phyloP scores from a whole-genome alignment of 2,888 invertebrate genomes.

The Deilephila porcellus region DNA sequence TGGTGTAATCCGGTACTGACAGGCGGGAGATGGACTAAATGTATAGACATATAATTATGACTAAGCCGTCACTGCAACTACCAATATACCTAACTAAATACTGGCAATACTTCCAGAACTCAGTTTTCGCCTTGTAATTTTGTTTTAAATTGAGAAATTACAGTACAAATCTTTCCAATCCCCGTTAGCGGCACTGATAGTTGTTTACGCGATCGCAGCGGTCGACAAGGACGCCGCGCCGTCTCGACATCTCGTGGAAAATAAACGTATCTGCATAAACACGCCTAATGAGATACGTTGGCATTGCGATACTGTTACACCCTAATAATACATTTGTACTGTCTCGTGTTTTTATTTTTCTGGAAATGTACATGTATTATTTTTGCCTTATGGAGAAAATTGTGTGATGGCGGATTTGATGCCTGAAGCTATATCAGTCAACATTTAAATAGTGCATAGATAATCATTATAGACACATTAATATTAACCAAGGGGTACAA shows the following conservation, averaged over 20 bases:
- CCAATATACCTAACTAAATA: neutral
- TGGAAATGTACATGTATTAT: neutral
- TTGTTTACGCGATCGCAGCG: constrained; percentile 10
- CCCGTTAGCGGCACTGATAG: neutral
- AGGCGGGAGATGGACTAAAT: too few species aligned
- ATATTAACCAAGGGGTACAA: too few species aligned
- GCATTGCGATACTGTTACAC: neutral
- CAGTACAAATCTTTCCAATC: neutral
- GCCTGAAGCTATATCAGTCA: too few species aligned
- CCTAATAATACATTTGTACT: neutral
- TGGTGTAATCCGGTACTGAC: too few species aligned
- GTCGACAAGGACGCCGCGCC: neutral
- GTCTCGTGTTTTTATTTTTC: neutral
- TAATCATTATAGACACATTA: too few species aligned
- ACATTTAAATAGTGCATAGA: too few species aligned
- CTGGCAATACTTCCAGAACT: neutral
- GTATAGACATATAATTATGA: too few species aligned
- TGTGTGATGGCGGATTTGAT: too few species aligned
- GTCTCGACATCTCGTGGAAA: constrained; percentile 8
- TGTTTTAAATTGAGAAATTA: constrained; percentile 13
- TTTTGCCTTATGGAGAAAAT: too few species aligned
- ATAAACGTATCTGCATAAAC: constrained; percentile 27
- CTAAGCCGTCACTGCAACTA: neutral
- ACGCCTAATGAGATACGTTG: constrained; percentile 24
- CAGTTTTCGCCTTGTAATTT: neutral